These are phyloP conservation scores for Allygus modestus DNA, from an alignment of 2,888 invertebrate genomes.

Conservation along the genomic window DNA sequence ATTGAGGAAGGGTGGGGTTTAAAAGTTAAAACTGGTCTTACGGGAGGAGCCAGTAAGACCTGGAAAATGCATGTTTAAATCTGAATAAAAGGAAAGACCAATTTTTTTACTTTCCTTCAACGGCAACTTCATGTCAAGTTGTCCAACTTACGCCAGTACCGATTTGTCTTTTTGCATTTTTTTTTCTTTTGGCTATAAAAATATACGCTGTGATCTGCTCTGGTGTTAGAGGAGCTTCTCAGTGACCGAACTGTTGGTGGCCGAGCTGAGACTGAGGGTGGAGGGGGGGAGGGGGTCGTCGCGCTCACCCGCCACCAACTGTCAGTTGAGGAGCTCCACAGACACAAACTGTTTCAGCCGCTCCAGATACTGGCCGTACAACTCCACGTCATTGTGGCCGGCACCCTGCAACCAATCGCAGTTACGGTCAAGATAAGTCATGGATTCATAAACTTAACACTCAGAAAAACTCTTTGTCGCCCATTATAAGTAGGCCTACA, in stretches of 20 bases:
- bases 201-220: constrained; percentile 55
- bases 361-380: constrained; percentile 82
- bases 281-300: constrained; percentile 69
- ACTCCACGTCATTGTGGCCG: constrained; percentile 83
- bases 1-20: too few relatives aligned
- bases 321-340: constrained; percentile 76
- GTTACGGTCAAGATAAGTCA: too few relatives aligned
- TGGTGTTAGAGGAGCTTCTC: constrained; percentile 84
- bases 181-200: constrained; percentile 55
- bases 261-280: constrained; percentile 77
- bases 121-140: too few relatives aligned
- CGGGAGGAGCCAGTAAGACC: too few relatives aligned
- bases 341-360: constrained; percentile 80
- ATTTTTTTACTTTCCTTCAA: too few relatives aligned
- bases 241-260: constrained; percentile 83
- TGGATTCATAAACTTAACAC: too few relatives aligned
- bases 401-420: constrained; percentile 77
- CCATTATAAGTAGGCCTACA: too few relatives aligned
- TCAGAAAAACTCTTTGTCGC: too few relatives aligned
- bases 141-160: background rate
- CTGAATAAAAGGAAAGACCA: too few relatives aligned
- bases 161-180: constrained; percentile 7
- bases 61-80: background rate
- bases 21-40: too few relatives aligned
- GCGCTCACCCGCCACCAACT: constrained; percentile 71